Evolutionary conservation across 2,797 vertebrate genomes (phyloP).

Genomic region (Coccyzus lansbergi): DNA sequence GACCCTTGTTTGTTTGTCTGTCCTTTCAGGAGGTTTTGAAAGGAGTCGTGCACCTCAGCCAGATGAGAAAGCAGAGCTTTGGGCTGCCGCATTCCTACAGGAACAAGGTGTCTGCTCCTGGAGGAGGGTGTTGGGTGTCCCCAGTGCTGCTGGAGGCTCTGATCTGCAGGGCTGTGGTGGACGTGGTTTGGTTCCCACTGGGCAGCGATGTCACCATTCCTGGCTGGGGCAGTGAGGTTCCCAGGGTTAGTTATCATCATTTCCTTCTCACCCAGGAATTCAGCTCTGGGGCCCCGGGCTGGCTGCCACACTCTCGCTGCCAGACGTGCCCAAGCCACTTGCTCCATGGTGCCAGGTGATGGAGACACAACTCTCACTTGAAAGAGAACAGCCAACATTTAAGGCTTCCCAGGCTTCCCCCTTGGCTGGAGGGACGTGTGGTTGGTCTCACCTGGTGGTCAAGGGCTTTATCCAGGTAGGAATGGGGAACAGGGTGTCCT

Average conservation of each 20-base stretch:
- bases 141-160: neutral
- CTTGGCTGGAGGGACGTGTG: neutral
- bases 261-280: neutral
- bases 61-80: neutral
- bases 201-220: neutral
- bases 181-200: neutral
- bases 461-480: neutral
- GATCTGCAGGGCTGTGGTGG: rapidly evolving
- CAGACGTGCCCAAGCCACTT: neutral
- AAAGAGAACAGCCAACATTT: neutral
- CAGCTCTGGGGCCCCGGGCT: neutral
- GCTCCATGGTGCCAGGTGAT: neutral
- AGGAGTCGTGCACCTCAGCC: neutral
- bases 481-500: slow-evolving; percentile 21
- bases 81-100: neutral
- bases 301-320: neutral
- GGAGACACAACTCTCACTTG: neutral
- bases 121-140: rapidly evolving
- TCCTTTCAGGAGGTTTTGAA: neutral
- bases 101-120: rapidly evolving
- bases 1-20: neutral
- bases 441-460: neutral
- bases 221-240: neutral
- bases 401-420: neutral
- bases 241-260: neutral